phyloP scores from a whole-genome alignment of 2,888 invertebrate species.

The Drosophila yooni region DNA sequence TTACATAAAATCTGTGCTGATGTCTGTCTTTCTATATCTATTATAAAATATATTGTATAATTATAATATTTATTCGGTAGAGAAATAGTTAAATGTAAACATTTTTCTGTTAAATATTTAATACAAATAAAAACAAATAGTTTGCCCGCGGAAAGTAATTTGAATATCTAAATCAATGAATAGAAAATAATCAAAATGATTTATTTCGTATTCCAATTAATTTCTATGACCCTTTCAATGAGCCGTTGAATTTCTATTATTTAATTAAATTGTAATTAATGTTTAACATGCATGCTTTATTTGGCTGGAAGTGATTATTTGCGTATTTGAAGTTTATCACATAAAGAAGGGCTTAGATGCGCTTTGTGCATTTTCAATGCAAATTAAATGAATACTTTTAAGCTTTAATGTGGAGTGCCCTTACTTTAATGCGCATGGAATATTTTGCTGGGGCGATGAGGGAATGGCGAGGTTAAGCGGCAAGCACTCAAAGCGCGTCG shows the following conservation, averaged over 20 bases:
- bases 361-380: background rate
- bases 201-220: background rate
- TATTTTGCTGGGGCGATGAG: background rate
- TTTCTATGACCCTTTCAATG: background rate
- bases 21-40: background rate
- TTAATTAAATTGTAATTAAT: slow-evolving; percentile 2
- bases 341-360: background rate
- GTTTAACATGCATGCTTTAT: background rate
- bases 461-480: slow-evolving; percentile 37
- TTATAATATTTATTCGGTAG: background rate
- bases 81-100: background rate
- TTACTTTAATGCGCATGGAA: slow-evolving; percentile 37
- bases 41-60: background rate
- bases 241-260: background rate
- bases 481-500: slow-evolving; percentile 31
- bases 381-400: slow-evolving; percentile 1
- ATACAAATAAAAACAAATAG: background rate
- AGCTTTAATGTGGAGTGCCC: slow-evolving; percentile 13
- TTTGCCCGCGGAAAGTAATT: background rate
- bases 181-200: background rate
- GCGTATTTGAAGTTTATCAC: background rate
- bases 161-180: background rate
- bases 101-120: no score
- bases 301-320: background rate
- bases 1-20: background rate